Evolutionary conservation across 2,888 invertebrate species (phyloP), one percentile per base, ranked within the genome.

Genomic region (Mechanitis mazaeus): DNA sequence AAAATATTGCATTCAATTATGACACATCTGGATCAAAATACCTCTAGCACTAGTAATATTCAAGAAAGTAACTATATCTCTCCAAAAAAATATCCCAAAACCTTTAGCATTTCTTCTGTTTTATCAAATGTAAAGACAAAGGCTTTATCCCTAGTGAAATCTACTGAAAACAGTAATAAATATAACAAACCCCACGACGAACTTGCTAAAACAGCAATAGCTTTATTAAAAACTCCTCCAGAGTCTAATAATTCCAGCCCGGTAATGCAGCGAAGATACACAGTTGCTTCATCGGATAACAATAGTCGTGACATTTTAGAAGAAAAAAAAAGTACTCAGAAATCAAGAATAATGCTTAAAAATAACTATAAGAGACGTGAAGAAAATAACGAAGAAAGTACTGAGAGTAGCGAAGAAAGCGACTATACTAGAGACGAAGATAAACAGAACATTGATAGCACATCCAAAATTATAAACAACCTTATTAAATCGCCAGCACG

Each of bases 81-180:
- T 12, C 79, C 87, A 4, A 79, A 71, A 58, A 85, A 80, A 72
- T 66, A 69, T 46, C 68, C 72, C 53, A 71, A 64, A 56, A 54
- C 79, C 38, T 83, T 84, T 60, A 85, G 80, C 62, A 67, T 91
- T 12, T 83, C 87, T 31, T 89, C 90, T 63, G 81, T 91, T 28
- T 79, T 92, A 68, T 91, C 87, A 1, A 92, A 90, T 64, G 91
- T 91, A 0, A 92, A 91, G 77, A 86, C 82, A 58, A 92, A 89
- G 72, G 89, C 91, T 28, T 75, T 91, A 63, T 91, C 90, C 59
- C 78, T 91, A 12, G 86, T 92, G 2, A 91, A 89, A 75, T 70
- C 81, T 46, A 84, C 78, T 66, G 87, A 89, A 56, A 63, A 66
- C 31, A 76, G 69, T 55, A 56, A 64, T 46, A 84, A 76, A 71